Evolutionary conservation across 2,797 vertebrate species (phyloP), one percentile per base, ranked within the genome.

Genomic region (Anguilla pacifica): DNA sequence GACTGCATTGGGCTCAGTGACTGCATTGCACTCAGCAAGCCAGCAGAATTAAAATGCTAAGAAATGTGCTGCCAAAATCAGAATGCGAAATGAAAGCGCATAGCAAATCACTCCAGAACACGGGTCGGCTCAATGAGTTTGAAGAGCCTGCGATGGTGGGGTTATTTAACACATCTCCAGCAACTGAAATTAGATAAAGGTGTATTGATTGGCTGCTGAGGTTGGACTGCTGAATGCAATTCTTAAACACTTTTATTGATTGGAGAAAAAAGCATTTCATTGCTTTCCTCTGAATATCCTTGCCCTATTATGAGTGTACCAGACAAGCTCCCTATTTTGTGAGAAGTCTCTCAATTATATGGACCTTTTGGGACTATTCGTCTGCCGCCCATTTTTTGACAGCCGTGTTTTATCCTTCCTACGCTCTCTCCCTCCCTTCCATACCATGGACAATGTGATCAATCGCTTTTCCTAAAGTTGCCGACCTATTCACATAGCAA

Each of bases 241-340:
- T 85, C 84, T 86, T 88, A 88, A 88, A 86, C 88, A 88, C 85
- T 86, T 55, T 70, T 86, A 88, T 86, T 86, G 85, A 88, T 83
- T 88, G 31, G 55, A 67, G 35, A 79, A 61, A 85, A 88, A 86
- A 72, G 51, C 46, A 28, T 77, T 64, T 51, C 6, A 19, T 86
- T 84, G 55, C 77, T 31, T 43, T 86, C 35, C 61, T 83, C 55
- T 22, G 59, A 85, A 86, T 86, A 82, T 43, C 22, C n/a, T 74
- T 86, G 70, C 74, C 85, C 87, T 61, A 55, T 88, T 84, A 87
- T 84, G 86, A 86, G 82, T 25, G 79, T 25, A 46, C 46, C 79
- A 9, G 79, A 49, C 22, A 6, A n/a, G 6, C 22, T 82, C 79
- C 7, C 46, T 82, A 43, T 82, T 82, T 46, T 51, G 6, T 3